Base-by-base conservation (phyloP, 2,113 vertebrate species). In the Pangasianodon hypophthalmus region DNA sequence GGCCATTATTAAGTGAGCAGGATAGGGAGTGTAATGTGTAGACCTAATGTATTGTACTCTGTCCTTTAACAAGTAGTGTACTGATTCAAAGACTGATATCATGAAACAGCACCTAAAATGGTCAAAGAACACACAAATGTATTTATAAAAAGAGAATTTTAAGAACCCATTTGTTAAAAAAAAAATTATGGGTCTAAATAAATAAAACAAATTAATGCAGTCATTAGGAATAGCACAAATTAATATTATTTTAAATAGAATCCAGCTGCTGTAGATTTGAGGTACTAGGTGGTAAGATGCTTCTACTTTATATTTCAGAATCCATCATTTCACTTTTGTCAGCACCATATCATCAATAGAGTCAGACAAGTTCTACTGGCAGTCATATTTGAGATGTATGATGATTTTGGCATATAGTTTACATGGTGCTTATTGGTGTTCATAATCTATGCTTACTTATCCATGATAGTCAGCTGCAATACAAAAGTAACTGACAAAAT, bases 1-100 rank as follows among this genome's bases (percentile, higher is more conserved):
- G 62, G 90, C 62, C n/a, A 60, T 88, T 77, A 92, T 86, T 87
- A 90, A 92, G 37, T 80, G 71, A 87, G 41, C 91, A 90, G 89
- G 89, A 90, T 87, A 87, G 71, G 90, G 81, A 87, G 88, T 44
- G 75, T 87, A 90, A 79, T 82, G 77, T 79, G 75, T 48, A 82
- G 52, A 71, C 32, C 50, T 73, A 37, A 56, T 58, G 86, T 81
- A 85, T 73, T 90, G 48, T 58, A 80, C 26, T 82, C 54, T 52
- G 52, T 80, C 32, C 10, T 69, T n/a, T 29, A 67, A 50, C 16
- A 73, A 80, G 88, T 46, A 91, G 48, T 83, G 88, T 91, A 58
- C 67, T 84, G 84, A 84, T 91, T 52, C 37, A 73, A 60, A 88
- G 29, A 84, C 14, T 88, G 73, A 80, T 86, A 75, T 77, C 11